A percentile compares a stretch with the other conserved stretches of the same genome.
Evolutionary conservation across 2,888 invertebrate genomes (phyloP).

Genomic region (Anorthoa munda): DNA sequence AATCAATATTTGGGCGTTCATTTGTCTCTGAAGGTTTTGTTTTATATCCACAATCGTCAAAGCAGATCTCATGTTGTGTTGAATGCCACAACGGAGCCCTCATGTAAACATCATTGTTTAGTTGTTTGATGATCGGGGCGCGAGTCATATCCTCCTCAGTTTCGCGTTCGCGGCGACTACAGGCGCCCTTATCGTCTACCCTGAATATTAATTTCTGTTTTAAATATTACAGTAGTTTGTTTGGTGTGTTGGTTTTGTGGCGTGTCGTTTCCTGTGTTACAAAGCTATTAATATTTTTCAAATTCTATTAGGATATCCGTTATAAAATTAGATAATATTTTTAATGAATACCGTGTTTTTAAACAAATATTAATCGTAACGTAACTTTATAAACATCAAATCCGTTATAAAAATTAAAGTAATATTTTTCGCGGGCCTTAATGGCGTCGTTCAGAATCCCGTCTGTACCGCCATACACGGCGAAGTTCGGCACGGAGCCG

Average conservation of each 20-base stretch:
- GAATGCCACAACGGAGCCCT: constrained; percentile 47
- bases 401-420: neutral
- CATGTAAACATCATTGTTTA: constrained; percentile 66
- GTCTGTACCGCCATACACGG: neutral
- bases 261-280: constrained; percentile 15
- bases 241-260: too few relatives aligned
- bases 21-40: constrained; percentile 44
- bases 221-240: constrained; percentile 3
- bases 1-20: constrained; percentile 43
- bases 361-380: neutral
- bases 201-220: constrained; percentile 19
- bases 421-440: neutral
- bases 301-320: neutral
- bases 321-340: constrained; percentile 5
- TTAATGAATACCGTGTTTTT: too few relatives aligned
- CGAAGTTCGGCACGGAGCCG: constrained; percentile 12
- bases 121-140: constrained; percentile 29
- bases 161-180: constrained; percentile 26
- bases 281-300: constrained; percentile 6
- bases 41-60: constrained; percentile 40
- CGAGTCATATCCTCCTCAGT: constrained; percentile 43
- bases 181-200: constrained; percentile 11
- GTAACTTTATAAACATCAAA: constrained; percentile 3
- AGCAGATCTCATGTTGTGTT: constrained; percentile 35
- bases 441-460: constrained; percentile 14